A percentile compares a stretch with the other conserved stretches of the same genome.
These are phyloP conservation scores for Fregata magnificens DNA, from an alignment of 2,113 vertebrate species.

Conservation along the genomic window DNA sequence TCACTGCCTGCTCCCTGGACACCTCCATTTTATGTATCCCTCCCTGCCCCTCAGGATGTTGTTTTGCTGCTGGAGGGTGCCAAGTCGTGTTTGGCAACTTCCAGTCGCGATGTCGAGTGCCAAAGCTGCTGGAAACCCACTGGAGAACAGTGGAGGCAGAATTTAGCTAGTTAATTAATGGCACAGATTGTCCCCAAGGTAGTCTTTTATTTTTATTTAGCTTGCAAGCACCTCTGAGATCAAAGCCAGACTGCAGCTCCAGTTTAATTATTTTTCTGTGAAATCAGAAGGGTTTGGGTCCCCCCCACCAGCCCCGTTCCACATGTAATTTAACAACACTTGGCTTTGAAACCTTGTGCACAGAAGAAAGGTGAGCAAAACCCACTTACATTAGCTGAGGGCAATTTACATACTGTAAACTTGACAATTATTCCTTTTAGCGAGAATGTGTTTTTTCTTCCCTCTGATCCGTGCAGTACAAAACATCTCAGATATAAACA, in stretches of 20 bases:
- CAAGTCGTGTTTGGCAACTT: slow-evolving; percentile 11
- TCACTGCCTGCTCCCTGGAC: background rate
- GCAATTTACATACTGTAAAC: background rate
- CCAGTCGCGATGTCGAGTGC: accelerated
- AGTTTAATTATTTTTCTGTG: background rate
- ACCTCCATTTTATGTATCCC: background rate
- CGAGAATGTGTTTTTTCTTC: accelerated
- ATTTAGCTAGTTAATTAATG: background rate
- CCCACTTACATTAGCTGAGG: background rate
- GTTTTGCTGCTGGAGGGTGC: background rate
- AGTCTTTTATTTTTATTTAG: slow-evolving; percentile 25
- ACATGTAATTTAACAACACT: background rate
- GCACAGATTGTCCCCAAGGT: background rate
- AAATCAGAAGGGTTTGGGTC: background rate
- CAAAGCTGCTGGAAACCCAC: background rate
- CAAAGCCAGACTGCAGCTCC: background rate
- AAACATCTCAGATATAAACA: background rate
- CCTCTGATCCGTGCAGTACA: background rate
- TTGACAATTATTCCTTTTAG: background rate
- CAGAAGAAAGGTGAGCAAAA: background rate
- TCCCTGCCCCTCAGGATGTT: background rate
- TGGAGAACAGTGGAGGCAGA: background rate
- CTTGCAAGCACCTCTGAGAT: slow-evolving; percentile 7
- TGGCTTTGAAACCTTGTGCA: background rate
- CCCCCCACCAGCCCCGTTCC: background rate